A percentile compares a stretch with the other conserved stretches of the same genome.
Conservation (phyloP, 2,113 vertebrate species). For the mouse (Mus musculus) region GRCm39 chr11:51748001-51748500, state of each 20-base stretch:
- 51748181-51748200: slow-evolving; percentile 77
- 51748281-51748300: slow-evolving; percentile 75
- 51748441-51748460: slow-evolving; percentile 85
- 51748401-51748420: slow-evolving; percentile 70
- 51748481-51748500: slow-evolving; percentile 86
- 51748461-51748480: slow-evolving; percentile 86
- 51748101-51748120: slow-evolving; percentile 78
- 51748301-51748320: slow-evolving; percentile 54
- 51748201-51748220: slow-evolving; percentile 87
- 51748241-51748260: slow-evolving; percentile 80
- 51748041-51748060: slow-evolving; percentile 76
- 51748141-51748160: slow-evolving; percentile 83
- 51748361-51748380: slow-evolving; percentile 79
- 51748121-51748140: slow-evolving; percentile 82
- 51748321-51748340: slow-evolving; percentile 61
- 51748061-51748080: slow-evolving; percentile 75
- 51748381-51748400: slow-evolving; percentile 88
- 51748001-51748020: slow-evolving; percentile 74
- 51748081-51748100: slow-evolving; percentile 78
- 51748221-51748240: slow-evolving; percentile 83
- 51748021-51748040: slow-evolving; percentile 61
- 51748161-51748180: slow-evolving; percentile 84
- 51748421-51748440: slow-evolving; percentile 86
- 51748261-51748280: slow-evolving; percentile 86
- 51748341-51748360: slow-evolving; percentile 66